These are phyloP conservation scores for Oscheius sp. DNA, from an alignment of 2,888 invertebrate species.

Conservation along the genomic window DNA sequence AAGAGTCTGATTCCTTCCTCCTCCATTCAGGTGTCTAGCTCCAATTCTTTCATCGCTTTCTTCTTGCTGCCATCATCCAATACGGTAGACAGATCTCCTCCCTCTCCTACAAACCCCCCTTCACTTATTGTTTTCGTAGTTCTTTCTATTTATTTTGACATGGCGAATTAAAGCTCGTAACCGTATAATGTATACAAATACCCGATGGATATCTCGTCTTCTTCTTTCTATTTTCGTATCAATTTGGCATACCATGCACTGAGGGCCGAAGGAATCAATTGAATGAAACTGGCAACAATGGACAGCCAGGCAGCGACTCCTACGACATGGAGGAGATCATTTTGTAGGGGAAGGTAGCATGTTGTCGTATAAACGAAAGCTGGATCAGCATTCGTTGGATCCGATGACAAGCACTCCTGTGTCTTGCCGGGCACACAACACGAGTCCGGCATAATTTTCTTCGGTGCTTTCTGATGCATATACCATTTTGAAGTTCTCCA, in stretches of 20 bases:
- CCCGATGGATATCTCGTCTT: neutral
- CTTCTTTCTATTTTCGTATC: constrained; percentile 59
- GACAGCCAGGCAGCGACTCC: constrained; percentile 66
- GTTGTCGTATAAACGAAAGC: constrained; percentile 56
- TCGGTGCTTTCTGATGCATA: constrained; percentile 62
- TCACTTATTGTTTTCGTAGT: neutral
- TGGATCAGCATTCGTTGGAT: constrained; percentile 36
- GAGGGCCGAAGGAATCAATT: constrained; percentile 65
- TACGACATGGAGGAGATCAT: constrained; percentile 64
- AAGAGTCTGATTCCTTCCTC: constrained; percentile 14
- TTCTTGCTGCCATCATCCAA: constrained; percentile 12
- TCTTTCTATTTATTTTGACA: constrained; percentile 16
- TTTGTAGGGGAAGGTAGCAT: constrained; percentile 63
- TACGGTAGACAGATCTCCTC: constrained; percentile 23
- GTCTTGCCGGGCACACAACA: constrained; percentile 43
- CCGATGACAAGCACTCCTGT: constrained; percentile 37
- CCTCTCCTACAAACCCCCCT: neutral
- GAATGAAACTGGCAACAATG: constrained; percentile 57
- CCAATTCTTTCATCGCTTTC: constrained; percentile 2
- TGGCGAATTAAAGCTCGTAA: constrained; percentile 15
- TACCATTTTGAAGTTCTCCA: constrained; percentile 70
- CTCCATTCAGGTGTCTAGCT: constrained; percentile 13
- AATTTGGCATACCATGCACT: constrained; percentile 62
- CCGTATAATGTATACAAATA: constrained; percentile 27
- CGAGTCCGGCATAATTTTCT: constrained; percentile 36